These are phyloP conservation scores for Enteromius radiatus DNA, from an alignment of 2,797 vertebrate genomes.

Conservation along the genomic window DNA sequence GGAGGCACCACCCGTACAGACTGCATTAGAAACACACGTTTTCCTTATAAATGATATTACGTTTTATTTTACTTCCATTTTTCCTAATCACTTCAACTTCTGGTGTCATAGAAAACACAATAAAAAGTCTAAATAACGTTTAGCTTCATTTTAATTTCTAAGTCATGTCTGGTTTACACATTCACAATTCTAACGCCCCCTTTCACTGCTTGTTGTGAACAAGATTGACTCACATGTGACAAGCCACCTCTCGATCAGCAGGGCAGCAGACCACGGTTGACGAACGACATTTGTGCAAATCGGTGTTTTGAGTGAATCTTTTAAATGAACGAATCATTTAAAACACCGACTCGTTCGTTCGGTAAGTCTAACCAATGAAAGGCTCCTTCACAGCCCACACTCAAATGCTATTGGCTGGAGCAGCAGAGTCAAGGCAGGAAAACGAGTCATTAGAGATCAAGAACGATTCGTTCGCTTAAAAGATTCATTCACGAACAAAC, in stretches of 20 bases:
- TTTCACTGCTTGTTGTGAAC: not conserved
- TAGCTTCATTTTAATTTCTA: not conserved
- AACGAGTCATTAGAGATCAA: not conserved
- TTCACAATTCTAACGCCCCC: not conserved
- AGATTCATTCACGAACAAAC: not conserved
- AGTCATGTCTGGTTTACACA: not conserved
- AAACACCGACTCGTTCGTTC: not conserved
- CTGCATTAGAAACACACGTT: not conserved
- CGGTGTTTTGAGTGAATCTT: not conserved
- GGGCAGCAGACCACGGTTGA: not conserved
- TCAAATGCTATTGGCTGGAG: constrained; percentile 13
- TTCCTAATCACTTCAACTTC: not conserved
- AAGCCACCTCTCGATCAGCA: not conserved
- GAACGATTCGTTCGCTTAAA: not conserved
- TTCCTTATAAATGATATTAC: not conserved
- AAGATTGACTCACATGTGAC: not conserved
- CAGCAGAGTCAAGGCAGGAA: not conserved
- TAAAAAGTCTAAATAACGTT: not conserved
- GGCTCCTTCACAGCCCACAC: not conserved
- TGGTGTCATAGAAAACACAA: not conserved
- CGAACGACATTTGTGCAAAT: not conserved
- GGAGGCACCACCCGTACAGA: not conserved
- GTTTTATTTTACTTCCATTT: no score
- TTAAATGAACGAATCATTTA: not conserved
- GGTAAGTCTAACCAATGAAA: not conserved